phyloP scores from a whole-genome alignment of 2,113 vertebrate species.

The Fulica atra region DNA sequence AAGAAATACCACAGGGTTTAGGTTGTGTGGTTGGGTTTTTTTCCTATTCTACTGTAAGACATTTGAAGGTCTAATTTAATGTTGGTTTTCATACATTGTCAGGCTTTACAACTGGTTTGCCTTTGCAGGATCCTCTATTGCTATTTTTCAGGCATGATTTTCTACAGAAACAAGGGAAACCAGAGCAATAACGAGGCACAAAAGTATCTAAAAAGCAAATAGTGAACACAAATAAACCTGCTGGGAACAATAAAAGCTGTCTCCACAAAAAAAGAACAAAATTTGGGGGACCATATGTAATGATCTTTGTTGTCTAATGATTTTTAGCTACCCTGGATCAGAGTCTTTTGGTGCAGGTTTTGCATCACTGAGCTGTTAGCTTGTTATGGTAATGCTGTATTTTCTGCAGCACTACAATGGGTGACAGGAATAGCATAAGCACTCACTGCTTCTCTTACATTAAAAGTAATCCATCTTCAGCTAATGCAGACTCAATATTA shows the following conservation, averaged over 20 bases:
- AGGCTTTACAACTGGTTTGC: neutral
- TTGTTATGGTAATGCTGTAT: slow-evolving; percentile 4
- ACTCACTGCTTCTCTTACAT: neutral
- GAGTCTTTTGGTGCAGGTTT: neutral
- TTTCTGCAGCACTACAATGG: slow-evolving; percentile 12
- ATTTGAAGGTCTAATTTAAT: neutral
- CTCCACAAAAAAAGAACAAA: neutral
- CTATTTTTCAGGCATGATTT: neutral
- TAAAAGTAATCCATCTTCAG: neutral
- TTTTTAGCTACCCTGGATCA: neutral
- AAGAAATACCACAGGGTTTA: neutral
- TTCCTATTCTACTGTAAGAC: neutral
- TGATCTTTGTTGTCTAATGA: neutral
- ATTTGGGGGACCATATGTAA: neutral
- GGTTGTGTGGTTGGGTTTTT: neutral
- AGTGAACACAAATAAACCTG: slow-evolving; percentile 28
- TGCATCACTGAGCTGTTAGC: slow-evolving; percentile 8
- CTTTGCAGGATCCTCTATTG: neutral
- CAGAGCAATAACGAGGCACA: neutral
- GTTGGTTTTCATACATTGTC: neutral
- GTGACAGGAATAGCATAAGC: slow-evolving; percentile 9
- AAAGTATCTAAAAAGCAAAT: slow-evolving; percentile 28
- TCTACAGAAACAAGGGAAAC: slow-evolving; percentile 21
- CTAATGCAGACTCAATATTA: neutral
- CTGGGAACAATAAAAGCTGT: slow-evolving; percentile 28